phyloP scores from a whole-genome alignment of 1,140 invertebrate species.

The Drosophila azteca region DNA sequence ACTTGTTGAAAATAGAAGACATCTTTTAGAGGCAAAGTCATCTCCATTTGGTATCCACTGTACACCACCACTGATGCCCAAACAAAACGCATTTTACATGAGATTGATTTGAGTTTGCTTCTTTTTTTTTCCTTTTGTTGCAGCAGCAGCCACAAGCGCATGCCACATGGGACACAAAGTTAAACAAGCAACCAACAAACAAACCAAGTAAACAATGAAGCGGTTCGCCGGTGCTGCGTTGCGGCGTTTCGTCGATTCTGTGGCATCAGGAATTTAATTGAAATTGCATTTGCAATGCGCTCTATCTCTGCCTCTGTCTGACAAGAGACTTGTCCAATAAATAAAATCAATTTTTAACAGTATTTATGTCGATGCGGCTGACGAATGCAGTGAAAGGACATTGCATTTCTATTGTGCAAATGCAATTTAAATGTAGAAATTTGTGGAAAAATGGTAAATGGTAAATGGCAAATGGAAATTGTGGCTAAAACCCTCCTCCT shows the following conservation, averaged over 20 bases:
- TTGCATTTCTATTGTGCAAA: slow-evolving; percentile 64
- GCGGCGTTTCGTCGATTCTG: slow-evolving; percentile 34
- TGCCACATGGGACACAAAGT: slow-evolving; percentile 24
- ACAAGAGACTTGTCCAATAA: slow-evolving; percentile 39
- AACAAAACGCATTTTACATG: too few relatives aligned
- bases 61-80: too few relatives aligned
- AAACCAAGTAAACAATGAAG: slow-evolving; percentile 53
- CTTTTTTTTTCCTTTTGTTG: slow-evolving; percentile 12
- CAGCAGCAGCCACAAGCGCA: background rate
- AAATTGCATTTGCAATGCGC: slow-evolving; percentile 71
- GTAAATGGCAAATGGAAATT: slow-evolving; percentile 16
- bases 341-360: slow-evolving; percentile 75
- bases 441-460: slow-evolving; percentile 5
- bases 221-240: too few relatives aligned
- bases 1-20: too few relatives aligned
- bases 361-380: slow-evolving; percentile 8
- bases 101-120: slow-evolving; percentile 11
- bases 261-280: slow-evolving; percentile 69
- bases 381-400: slow-evolving; percentile 11
- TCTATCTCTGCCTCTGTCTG: background rate
- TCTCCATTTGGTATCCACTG: too few relatives aligned
- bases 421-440: slow-evolving; percentile 61
- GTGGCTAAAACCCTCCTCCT: slow-evolving; percentile 17
- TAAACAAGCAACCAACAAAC: slow-evolving; percentile 18
- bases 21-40: too few relatives aligned